Percentiles rank a stretch among this genome's conserved stretches.
phyloP scores from a whole-genome alignment of 2,113 vertebrate genomes.

The Felis catus region F.catus_Fca126_mat1.0 CM031412.1:155479001-155479500 shows the following conservation, averaged over 20 bases:
- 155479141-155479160: neutral
- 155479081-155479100: neutral
- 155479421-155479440: slow-evolving; percentile 47
- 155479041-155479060: neutral
- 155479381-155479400: neutral
- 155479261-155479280: neutral
- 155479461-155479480: neutral
- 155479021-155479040: neutral
- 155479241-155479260: neutral
- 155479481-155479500: neutral
- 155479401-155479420: neutral
- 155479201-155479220: neutral
- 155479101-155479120: neutral
- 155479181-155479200: neutral
- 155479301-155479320: neutral
- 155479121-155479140: neutral
- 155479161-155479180: neutral
- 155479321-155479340: neutral
- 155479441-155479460: neutral
- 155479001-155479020: slow-evolving; percentile 52
- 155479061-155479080: neutral
- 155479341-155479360: neutral
- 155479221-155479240: neutral
- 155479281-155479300: neutral
- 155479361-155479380: neutral